phyloP scores from a whole-genome alignment of 2,113 vertebrate species.

The Cottus gobio region DNA sequence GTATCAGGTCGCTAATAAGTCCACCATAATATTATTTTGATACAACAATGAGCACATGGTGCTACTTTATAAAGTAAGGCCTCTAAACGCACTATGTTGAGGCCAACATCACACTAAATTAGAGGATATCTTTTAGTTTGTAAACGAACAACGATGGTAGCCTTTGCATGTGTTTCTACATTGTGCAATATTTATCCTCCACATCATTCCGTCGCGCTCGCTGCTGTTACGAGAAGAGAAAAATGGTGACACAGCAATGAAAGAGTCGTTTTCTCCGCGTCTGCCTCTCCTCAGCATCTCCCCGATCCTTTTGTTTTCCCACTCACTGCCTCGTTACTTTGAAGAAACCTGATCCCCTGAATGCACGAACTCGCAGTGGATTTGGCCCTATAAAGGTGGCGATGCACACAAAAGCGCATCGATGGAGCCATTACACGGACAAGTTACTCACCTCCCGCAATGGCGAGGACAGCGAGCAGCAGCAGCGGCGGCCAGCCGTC shows the following conservation, averaged over 20 bases:
- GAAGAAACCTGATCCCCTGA: not conserved
- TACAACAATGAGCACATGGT: slow-evolving; percentile 12
- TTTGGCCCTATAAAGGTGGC: slow-evolving; percentile 38
- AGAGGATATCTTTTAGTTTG: not conserved
- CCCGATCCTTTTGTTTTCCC: slow-evolving; percentile 29
- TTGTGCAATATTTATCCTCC: slow-evolving; percentile 38
- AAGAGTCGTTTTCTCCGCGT: slow-evolving; percentile 47
- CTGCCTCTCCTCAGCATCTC: slow-evolving; percentile 36
- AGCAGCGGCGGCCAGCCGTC: slow-evolving; percentile 73
- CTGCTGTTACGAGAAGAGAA: slow-evolving; percentile 52
- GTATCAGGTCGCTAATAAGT: not conserved
- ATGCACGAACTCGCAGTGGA: not conserved
- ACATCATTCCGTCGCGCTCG: slow-evolving; percentile 47
- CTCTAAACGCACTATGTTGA: not conserved
- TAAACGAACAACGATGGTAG: not conserved
- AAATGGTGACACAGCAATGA: slow-evolving; percentile 70
- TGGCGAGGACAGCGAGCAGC: slow-evolving; percentile 81
- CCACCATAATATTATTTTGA: slow-evolving; percentile 3
- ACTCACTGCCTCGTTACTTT: slow-evolving; percentile 19
- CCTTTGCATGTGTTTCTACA: slow-evolving; percentile 10
- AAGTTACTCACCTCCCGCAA: slow-evolving; percentile 82
- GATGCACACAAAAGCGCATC: slow-evolving; percentile 36
- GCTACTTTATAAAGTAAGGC: slow-evolving; percentile 10
- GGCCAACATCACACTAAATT: not conserved
- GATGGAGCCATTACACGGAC: slow-evolving; percentile 53